phyloP scores from a whole-genome alignment of 2,888 invertebrate genomes.

The Fissipunctia ypsillon region DNA sequence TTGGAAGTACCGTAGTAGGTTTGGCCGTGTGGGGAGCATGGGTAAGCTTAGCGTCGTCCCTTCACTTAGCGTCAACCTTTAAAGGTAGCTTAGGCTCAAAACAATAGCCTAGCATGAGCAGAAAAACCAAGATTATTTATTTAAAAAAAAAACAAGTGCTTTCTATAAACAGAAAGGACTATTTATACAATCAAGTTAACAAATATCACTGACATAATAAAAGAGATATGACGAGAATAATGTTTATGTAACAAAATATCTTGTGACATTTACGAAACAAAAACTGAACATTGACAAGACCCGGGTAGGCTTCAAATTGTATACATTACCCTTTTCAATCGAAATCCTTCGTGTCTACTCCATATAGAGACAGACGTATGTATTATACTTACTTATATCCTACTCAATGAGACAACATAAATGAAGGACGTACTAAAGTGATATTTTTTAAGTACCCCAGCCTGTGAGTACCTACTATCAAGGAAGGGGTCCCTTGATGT shows the following conservation, averaged over 20 bases:
- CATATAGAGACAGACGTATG: conserved; percentile 45
- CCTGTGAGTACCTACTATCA: background rate
- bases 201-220: conserved; percentile 12
- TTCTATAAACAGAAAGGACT: background rate
- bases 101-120: background rate
- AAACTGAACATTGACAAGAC: conserved; percentile 70
- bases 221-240: conserved; percentile 26
- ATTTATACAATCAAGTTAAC: background rate
- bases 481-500: background rate
- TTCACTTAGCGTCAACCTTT: background rate
- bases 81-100: background rate
- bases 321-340: conserved; percentile 73
- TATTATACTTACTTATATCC: background rate
- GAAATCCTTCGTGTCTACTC: conserved; percentile 63
- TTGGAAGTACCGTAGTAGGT: background rate
- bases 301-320: conserved; percentile 66
- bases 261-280: conserved; percentile 59
- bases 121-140: background rate
- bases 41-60: background rate
- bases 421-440: background rate
- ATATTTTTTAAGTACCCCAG: background rate
- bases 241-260: conserved; percentile 44
- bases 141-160: background rate
- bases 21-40: background rate
- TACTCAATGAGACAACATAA: background rate